Evolutionary conservation across 1,140 invertebrate genomes (phyloP), one percentile per base, ranked within the genome.

Genomic region (Coelopa frigida): DNA sequence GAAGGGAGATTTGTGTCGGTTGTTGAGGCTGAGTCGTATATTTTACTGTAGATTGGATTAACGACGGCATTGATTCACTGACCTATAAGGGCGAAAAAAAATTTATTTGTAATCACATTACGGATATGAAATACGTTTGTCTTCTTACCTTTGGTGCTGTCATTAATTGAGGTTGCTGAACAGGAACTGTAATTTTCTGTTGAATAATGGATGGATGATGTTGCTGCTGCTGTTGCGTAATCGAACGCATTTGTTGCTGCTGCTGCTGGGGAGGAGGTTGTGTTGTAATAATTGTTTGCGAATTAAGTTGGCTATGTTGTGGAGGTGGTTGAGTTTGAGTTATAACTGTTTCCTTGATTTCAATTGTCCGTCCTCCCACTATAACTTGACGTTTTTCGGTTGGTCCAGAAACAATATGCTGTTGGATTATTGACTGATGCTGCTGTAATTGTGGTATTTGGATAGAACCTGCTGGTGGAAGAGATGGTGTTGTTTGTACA

Each of bases 371-470:
- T 6, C 52, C 11, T 2, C 57, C 52, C 5, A 67, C 20, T 5
- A 67, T 36, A n/a, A 52, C 37, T 35, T 66, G 63, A 7, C 59
- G 50, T 36, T 67, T 67, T n/a, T 67, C 61, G 0, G 44, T 36
- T 1, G 57, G 64, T 2, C 63, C 56, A 6, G 64, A 64, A 29
- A 63, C 64, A 11, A 63, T 60, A 44, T 63, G 61, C 33, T 67
- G 63, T 43, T 68, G 64, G 29, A 68, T 67, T 12, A 68, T 67
- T n/a, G 64, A 67, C 32, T 67, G 61, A 43, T 68, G 64, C 32
- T 68, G 60, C 49, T 67, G 63, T 24, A 64, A 48, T 23, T 67
- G 63, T 0, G 60, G 63, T 44, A 67, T 61, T 8, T 58, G 54
- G n/a, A 58, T 33, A 1, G 48, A 57, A 21, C 21, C 53, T 38